Base-by-base conservation (phyloP, 2,797 vertebrate genomes). In the Acomys russatus region DNA sequence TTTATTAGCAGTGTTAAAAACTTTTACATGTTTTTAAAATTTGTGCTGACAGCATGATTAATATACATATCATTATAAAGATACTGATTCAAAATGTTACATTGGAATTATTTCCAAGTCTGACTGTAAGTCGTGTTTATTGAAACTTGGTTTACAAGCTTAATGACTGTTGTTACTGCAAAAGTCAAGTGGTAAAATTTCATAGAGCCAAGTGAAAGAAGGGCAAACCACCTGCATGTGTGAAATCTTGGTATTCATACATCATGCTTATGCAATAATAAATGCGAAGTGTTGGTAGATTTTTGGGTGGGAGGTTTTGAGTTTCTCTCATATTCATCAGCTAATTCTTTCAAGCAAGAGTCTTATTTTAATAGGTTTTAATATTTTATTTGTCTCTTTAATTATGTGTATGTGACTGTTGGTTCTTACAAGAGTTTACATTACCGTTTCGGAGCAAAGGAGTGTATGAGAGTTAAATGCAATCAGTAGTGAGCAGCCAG, bases 151-250 rank as follows among this genome's bases (percentile, higher is more conserved):
- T 63, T 90, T 88, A 63, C 79, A 61, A 20, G 11, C 66, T 92
- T 92, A 91, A 94, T 44, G 61, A 87, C 17, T 89, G 0, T 84
- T 20, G 78, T 92, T 64, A 30, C 33, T 87, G 17, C 12, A 83
- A 92, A 89, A 94, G 23, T 90, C 71, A 96, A 94, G 18, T 85
- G n/a, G 9, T 79, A 92, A 88, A 95, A 90, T 88, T 77, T 87
- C 28, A 49, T 63, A 44, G 61, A 74, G 68, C 20, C 33, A 93
- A 59, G 59, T 51, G 33, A 14, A 91, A 87, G 61, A 82, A 97
- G 83, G 54, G 3, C 2, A 28, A 30, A 25, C 49, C 88, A 11
- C 8, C 9, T 95, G 20, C 17, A 83, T 77, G 90, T 78, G 30
- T 49, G 85, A 96, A 86, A 86, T 83, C 63, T 91, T 95, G 28